Evolutionary conservation across 1,140 invertebrate species (phyloP).

Genomic region (honey bee (Apis mellifera)): Amel_HAv3.1 CM009942.2:9450501-9451000

Average conservation of each 20-base stretch:
- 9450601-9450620: slow-evolving; percentile 54
- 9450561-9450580: slow-evolving; percentile 59
- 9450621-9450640: slow-evolving; percentile 35
- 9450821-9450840: slow-evolving; percentile 30
- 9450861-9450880: slow-evolving; percentile 13
- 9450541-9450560: slow-evolving; percentile 61
- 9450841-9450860: slow-evolving; percentile 16
- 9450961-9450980: background rate
- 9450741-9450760: background rate
- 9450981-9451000: background rate
- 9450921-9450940: background rate
- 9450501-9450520: background rate
- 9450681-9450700: no score
- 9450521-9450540: slow-evolving; percentile 42
- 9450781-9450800: slow-evolving; percentile 17
- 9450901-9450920: background rate
- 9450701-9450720: background rate
- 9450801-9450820: slow-evolving; percentile 13
- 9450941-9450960: background rate
- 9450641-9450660: slow-evolving; percentile 56
- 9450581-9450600: slow-evolving; percentile 47
- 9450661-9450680: slow-evolving; percentile 25
- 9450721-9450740: slow-evolving; percentile 1
- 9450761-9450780: slow-evolving; percentile 36
- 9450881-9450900: background rate